These are phyloP conservation scores for Drosophila cognata DNA, from an alignment of 2,888 invertebrate genomes.

Conservation along the genomic window DNA sequence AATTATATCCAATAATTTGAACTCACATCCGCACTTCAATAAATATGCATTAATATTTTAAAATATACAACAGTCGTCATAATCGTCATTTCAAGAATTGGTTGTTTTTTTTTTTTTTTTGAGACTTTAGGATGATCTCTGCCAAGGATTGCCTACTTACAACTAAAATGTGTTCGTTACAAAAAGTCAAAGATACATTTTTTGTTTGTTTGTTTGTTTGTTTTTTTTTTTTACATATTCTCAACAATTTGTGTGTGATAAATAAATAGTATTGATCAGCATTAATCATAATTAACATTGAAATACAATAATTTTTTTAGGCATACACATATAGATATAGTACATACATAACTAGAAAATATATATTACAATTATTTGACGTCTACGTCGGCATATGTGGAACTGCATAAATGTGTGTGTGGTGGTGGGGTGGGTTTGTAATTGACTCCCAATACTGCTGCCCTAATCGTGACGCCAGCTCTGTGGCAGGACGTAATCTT, in stretches of 20 bases:
- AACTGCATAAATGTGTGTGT: conserved; percentile 36
- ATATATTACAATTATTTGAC: conserved; percentile 70
- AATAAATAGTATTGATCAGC: conserved; percentile 76
- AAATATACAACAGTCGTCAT: conserved; percentile 73
- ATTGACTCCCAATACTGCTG: conserved; percentile 11
- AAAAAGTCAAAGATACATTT: conserved; percentile 44
- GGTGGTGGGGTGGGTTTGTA: conserved; percentile 6
- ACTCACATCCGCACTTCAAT: conserved; percentile 60
- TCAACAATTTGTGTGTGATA: conserved; percentile 40
- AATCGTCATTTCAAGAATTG: conserved; percentile 33
- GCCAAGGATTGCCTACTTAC: conserved; percentile 75
- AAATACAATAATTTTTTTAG: conserved; percentile 62
- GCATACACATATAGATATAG: conserved; percentile 40
- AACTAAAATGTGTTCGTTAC: conserved; percentile 57
- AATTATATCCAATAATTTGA: conserved; percentile 60
- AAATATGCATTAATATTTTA: conserved; percentile 68
- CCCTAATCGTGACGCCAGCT: conserved; percentile 84
- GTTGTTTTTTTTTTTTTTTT: conserved; percentile 10
- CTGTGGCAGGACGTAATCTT: conserved; percentile 89
- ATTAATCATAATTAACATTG: conserved; percentile 77
- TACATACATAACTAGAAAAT: conserved; percentile 73
- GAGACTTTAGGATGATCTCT: conserved; percentile 29
- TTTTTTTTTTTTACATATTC: conserved; percentile 17
- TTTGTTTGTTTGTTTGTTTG: conserved; percentile 8
- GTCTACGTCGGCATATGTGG: conserved; percentile 44